A percentile compares a stretch with the other conserved stretches of the same genome.
Conservation (phyloP, 1,140 invertebrate genomes). For the Caenorhabditis latens region DNA sequence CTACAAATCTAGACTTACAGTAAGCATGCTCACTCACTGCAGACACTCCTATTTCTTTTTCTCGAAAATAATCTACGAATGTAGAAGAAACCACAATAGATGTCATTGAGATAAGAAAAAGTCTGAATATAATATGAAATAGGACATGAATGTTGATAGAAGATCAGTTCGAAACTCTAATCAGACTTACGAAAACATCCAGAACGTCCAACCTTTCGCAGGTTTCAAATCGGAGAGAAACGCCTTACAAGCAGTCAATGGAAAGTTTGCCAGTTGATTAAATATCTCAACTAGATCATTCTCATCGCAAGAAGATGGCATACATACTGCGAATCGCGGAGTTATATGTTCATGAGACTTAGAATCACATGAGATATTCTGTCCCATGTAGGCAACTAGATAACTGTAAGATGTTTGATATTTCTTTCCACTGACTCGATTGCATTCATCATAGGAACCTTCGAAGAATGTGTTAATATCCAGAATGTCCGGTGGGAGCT, state of each 20-base stretch:
- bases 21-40: constrained; percentile 6
- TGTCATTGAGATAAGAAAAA: neutral
- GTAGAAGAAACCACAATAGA: neutral
- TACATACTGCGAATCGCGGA: constrained; percentile 28
- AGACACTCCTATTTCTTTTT: constrained; percentile 30
- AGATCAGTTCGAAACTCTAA: neutral
- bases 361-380: neutral
- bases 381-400: neutral
- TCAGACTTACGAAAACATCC: constrained; percentile 33
- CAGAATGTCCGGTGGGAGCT: neutral
- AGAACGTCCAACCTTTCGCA: constrained; percentile 4
- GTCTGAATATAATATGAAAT: neutral
- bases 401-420: constrained; percentile 21
- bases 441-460: constrained; percentile 4
- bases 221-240: neutral
- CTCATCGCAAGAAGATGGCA: constrained; percentile 39
- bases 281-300: constrained; percentile 26
- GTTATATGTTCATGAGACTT: constrained; percentile 18
- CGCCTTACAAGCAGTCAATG: constrained; percentile 13
- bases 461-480: constrained; percentile 28
- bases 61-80: constrained; percentile 24
- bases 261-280: neutral
- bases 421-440: constrained; percentile 24
- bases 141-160: neutral
- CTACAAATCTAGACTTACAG: neutral